Percentiles rank a stretch among this genome's conserved stretches.
Conservation (phyloP, 2,888 invertebrate species). For the Drosophila helvetica region DNA sequence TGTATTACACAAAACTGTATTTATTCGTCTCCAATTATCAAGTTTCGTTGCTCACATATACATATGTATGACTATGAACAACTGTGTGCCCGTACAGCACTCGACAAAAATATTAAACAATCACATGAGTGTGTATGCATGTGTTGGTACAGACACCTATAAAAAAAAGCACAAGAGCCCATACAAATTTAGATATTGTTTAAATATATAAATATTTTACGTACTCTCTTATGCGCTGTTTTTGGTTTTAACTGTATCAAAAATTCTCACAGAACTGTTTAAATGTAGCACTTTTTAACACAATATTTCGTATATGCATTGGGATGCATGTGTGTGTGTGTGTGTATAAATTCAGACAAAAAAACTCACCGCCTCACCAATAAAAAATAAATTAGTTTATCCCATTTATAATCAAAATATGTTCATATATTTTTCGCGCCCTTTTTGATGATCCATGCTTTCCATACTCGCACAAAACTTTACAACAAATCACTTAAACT, state of each 20-base stretch:
- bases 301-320: not conserved
- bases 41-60: not conserved
- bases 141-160: not conserved
- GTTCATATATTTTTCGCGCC: not conserved
- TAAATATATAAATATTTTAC: not conserved
- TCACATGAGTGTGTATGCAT: not conserved
- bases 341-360: conserved; percentile 4
- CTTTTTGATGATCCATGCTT: not conserved
- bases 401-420: not conserved
- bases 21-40: not conserved
- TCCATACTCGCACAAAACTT: not conserved
- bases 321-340: conserved; percentile 5
- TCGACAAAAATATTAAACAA: not conserved
- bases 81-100: not conserved
- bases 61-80: conserved; percentile 13
- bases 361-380: not conserved
- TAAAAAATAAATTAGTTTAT: conserved; percentile 4
- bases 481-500: conserved; percentile 29
- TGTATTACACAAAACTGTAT: not conserved
- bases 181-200: not conserved
- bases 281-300: not conserved
- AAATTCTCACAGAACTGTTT: not conserved
- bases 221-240: not conserved
- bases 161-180: not conserved
- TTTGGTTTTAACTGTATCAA: not conserved